phyloP scores from a whole-genome alignment of 1,140 invertebrate species.

The Megathymus violae region DNA sequence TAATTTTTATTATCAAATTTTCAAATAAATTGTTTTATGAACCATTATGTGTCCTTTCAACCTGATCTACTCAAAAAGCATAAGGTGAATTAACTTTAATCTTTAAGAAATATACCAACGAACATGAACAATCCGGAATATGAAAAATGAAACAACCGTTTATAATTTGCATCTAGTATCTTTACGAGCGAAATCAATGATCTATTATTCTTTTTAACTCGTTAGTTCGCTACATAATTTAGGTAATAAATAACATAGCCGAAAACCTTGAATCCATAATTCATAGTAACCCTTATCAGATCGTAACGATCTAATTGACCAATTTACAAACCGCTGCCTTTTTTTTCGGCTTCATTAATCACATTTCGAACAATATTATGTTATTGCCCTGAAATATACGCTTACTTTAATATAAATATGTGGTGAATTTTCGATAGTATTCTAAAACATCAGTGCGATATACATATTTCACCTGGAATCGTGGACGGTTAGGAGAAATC shows the following conservation, averaged over 20 bases:
- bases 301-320: slow-evolving; percentile 26
- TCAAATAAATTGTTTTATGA: too few relatives aligned
- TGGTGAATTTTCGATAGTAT: slow-evolving; percentile 17
- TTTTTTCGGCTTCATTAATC: slow-evolving; percentile 26
- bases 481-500: slow-evolving; percentile 17
- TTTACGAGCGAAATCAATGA: background rate
- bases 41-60: too few relatives aligned
- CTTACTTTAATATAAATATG: slow-evolving; percentile 1
- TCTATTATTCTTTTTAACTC: background rate
- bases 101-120: too few relatives aligned
- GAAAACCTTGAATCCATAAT: slow-evolving; percentile 17
- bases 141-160: too few relatives aligned
- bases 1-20: too few relatives aligned
- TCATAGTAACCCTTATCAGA: slow-evolving; percentile 18
- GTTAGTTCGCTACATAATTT: slow-evolving; percentile 7
- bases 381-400: slow-evolving; percentile 16
- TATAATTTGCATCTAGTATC: background rate
- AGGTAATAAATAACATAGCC: slow-evolving; percentile 4
- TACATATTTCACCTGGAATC: slow-evolving; percentile 14
- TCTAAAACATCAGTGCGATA: slow-evolving; percentile 7
- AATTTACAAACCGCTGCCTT: slow-evolving; percentile 19
- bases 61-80: too few relatives aligned
- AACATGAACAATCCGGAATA: too few relatives aligned
- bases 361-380: slow-evolving; percentile 7
- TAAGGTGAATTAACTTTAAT: too few relatives aligned